These are phyloP conservation scores for Galeruca laticollis DNA, from an alignment of 2,888 invertebrate species.

Conservation along the genomic window DNA sequence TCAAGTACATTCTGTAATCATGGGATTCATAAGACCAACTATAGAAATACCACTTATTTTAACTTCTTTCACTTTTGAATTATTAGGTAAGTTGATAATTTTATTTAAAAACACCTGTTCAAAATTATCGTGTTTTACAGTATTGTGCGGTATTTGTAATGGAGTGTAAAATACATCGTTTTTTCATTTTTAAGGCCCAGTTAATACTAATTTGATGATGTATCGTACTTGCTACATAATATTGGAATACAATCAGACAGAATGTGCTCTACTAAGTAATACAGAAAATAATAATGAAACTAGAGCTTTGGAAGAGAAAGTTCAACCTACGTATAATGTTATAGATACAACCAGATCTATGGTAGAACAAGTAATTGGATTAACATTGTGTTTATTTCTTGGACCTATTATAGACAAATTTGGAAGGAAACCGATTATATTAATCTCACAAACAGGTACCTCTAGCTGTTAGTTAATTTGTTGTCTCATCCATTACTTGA, in stretches of 20 bases:
- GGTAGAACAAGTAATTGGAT: constrained; percentile 76
- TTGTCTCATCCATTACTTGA: too few species aligned
- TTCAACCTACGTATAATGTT: constrained; percentile 76
- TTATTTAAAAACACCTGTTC: too few species aligned
- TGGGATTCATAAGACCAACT: constrained; percentile 17
- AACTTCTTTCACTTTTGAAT: constrained; percentile 17
- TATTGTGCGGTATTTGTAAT: too few species aligned
- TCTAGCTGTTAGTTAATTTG: not conserved
- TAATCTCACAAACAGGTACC: constrained; percentile 69
- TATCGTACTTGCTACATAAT: constrained; percentile 77
- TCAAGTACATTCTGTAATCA: not conserved
- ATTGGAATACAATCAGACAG: constrained; percentile 70
- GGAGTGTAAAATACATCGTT: not conserved
- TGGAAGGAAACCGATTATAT: constrained; percentile 79
- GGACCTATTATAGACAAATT: constrained; percentile 87
- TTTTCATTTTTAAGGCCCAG: constrained; percentile 19
- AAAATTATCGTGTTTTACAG: too few species aligned
- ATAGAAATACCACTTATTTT: constrained; percentile 27
- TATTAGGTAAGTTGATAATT: constrained; percentile 25
- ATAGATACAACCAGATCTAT: constrained; percentile 74
- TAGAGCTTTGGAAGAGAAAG: constrained; percentile 67
- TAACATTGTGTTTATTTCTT: constrained; percentile 77
- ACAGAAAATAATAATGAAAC: constrained; percentile 69
- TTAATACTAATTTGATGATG: constrained; percentile 72
- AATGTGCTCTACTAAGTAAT: constrained; percentile 72